These are phyloP conservation scores for Tethea ocularis DNA, from an alignment of 2,888 invertebrate species.

Conservation along the genomic window DNA sequence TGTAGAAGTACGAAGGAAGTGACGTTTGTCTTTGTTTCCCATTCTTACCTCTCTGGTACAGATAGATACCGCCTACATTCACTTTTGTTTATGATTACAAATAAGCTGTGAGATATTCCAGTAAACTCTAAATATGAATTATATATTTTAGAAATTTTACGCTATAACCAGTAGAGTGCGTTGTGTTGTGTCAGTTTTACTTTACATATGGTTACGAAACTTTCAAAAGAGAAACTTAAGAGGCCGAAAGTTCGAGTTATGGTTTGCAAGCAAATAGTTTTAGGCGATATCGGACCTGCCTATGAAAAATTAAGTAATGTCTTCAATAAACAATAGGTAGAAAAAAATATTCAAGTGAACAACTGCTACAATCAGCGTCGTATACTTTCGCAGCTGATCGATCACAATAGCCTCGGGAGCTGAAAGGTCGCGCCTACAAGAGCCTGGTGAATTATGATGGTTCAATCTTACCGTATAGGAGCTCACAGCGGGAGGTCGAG, in stretches of 20 bases:
- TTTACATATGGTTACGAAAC: slow-evolving; percentile 56
- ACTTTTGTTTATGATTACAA: slow-evolving; percentile 71
- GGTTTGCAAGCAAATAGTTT: slow-evolving; percentile 1
- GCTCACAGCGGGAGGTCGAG: slow-evolving; percentile 17
- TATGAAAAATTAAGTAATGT: not conserved
- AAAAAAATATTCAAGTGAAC: slow-evolving; percentile 35
- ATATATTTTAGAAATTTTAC: not conserved
- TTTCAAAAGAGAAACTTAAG: slow-evolving; percentile 63
- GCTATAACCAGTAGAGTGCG: slow-evolving; percentile 5
- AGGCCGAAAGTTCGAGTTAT: slow-evolving; percentile 7
- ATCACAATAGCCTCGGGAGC: slow-evolving; percentile 41
- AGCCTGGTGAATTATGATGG: slow-evolving; percentile 4
- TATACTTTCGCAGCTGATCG: slow-evolving; percentile 75
- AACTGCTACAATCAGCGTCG: slow-evolving; percentile 37
- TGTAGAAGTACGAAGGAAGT: slow-evolving; percentile 44
- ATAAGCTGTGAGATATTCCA: slow-evolving; percentile 23
- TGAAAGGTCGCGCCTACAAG: slow-evolving; percentile 39
- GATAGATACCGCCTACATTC: slow-evolving; percentile 67
- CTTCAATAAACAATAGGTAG: slow-evolving; percentile 5
- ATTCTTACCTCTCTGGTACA: slow-evolving; percentile 57
- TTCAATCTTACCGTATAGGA: slow-evolving; percentile 43
- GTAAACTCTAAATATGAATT: slow-evolving; percentile 25
- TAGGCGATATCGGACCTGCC: not conserved
- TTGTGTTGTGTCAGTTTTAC: slow-evolving; percentile 28
- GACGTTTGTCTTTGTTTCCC: slow-evolving; percentile 57